Evolutionary conservation across 1,140 invertebrate genomes (phyloP), one percentile per base, ranked within the genome.

Genomic region (Paracyclopina nana): DNA sequence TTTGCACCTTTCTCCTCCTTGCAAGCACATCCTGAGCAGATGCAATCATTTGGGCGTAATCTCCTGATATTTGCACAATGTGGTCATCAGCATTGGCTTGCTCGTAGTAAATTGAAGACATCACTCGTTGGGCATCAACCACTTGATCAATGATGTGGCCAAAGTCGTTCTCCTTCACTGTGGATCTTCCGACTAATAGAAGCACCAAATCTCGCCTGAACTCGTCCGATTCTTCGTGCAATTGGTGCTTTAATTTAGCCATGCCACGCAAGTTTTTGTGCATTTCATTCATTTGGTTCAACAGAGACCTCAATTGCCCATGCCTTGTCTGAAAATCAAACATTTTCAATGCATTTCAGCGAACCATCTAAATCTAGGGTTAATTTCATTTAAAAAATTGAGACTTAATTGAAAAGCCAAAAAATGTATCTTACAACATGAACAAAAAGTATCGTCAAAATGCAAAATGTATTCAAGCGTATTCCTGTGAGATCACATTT

Each of bases 381-480:
- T n/a, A n/a, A n/a, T n/a, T n/a, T n/a, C n/a, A n/a, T n/a, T n/a
- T n/a, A n/a, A n/a, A n/a, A n/a, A n/a, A n/a, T n/a, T n/a, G n/a
- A n/a, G n/a, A n/a, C n/a, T n/a, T n/a, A n/a, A n/a, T n/a, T n/a
- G n/a, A n/a, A n/a, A n/a, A n/a, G n/a, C 8, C 40, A 22, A 42
- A 22, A 42, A 6, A 42, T 6, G 6, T 6, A n/a, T 6, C 40
- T 9, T 42, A 42, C 8, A 22, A 9, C 40, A 9, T 22, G 6
- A n/a, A 9, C 24, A 6, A 42, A 42, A 42, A 6, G 40, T 6
- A n/a, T 42, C 8, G 6, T 18, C 8, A 6, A n/a, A 22, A 9
- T 42, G 40, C 14, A 22, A 42, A 6, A 42, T n/a, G n/a, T 42
- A n/a, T 42, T 42, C 40, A 9, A 42, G 40, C 24, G n/a, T 42